Evolutionary conservation across 1,140 invertebrate species (phyloP).

Genomic region (Drosophila murphyi): DNA sequence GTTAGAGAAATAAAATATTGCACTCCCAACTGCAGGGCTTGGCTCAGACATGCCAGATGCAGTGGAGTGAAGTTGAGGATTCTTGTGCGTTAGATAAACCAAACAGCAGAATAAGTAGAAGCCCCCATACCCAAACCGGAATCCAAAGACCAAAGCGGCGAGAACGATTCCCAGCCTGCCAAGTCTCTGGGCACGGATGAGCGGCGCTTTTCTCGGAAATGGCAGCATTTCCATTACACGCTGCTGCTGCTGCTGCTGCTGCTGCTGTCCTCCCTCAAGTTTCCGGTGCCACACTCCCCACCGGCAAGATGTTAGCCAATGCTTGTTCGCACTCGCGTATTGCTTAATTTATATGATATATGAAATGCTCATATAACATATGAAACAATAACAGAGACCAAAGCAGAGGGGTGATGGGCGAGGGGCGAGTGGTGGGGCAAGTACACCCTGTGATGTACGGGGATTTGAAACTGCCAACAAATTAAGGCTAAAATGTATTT

Average conservation of each 20-base stretch:
- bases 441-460: not conserved
- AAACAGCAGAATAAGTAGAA: not conserved
- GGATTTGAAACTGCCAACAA: conserved; percentile 28
- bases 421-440: not conserved
- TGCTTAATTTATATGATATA: conserved; percentile 82
- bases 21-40: conserved; percentile 69
- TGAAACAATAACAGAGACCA: conserved; percentile 28
- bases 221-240: conserved; percentile 77
- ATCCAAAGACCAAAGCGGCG: conserved; percentile 4
- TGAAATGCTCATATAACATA: conserved; percentile 41
- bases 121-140: not conserved
- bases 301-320: not conserved
- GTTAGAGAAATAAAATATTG: conserved; percentile 79
- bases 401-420: not conserved
- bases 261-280: conserved; percentile 40
- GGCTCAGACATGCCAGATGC: conserved; percentile 4
- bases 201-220: conserved; percentile 64
- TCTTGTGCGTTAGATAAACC: conserved; percentile 17
- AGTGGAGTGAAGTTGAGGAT: not conserved
- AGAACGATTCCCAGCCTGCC: not conserved
- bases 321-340: conserved; percentile 37
- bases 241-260: conserved; percentile 33
- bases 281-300: conserved; percentile 4
- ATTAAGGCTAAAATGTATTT: conserved; percentile 53
- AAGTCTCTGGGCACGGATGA: conserved; percentile 56